phyloP scores from a whole-genome alignment of 2,888 invertebrate genomes.

The Magallana nippona region DNA sequence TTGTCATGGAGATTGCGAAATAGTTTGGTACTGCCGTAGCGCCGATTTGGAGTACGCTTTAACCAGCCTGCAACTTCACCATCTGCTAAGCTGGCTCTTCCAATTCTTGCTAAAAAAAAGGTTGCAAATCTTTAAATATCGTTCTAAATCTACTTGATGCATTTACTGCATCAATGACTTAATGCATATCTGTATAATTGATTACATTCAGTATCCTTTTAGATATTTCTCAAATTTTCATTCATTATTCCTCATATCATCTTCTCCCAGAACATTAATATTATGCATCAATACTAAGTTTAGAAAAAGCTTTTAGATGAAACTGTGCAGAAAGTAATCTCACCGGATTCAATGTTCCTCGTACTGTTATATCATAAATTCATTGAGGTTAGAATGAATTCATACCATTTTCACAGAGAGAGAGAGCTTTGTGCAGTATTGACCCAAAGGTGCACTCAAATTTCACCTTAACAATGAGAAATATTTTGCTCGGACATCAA shows the following conservation, averaged over 20 bases:
- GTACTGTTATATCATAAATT: slow-evolving; percentile 10
- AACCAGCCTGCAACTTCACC: slow-evolving; percentile 86
- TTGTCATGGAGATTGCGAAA: slow-evolving; percentile 91
- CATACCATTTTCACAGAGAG: not conserved
- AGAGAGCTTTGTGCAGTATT: not conserved
- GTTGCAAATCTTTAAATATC: not conserved
- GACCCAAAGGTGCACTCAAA: slow-evolving; percentile 16
- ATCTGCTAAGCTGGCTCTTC: slow-evolving; percentile 63
- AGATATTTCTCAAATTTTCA: not conserved
- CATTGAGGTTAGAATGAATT: not conserved
- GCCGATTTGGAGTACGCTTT: slow-evolving; percentile 88
- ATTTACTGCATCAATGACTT: not conserved
- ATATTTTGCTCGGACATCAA: slow-evolving; percentile 5
- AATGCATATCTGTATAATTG: not conserved
- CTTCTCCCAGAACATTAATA: not conserved
- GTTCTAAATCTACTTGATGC: not conserved
- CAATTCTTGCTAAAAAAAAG: slow-evolving; percentile 73
- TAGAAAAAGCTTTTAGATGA: slow-evolving; percentile 43
- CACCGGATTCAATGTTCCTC: not conserved
- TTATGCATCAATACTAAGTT: slow-evolving; percentile 45
- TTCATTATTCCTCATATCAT: not conserved
- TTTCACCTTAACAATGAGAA: not conserved
- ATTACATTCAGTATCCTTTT: not conserved
- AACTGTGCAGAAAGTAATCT: not conserved
- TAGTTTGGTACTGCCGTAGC: slow-evolving; percentile 90